These are phyloP conservation scores for Labeo calbasu DNA, from an alignment of 2,797 vertebrate genomes.

Conservation along the genomic window DNA sequence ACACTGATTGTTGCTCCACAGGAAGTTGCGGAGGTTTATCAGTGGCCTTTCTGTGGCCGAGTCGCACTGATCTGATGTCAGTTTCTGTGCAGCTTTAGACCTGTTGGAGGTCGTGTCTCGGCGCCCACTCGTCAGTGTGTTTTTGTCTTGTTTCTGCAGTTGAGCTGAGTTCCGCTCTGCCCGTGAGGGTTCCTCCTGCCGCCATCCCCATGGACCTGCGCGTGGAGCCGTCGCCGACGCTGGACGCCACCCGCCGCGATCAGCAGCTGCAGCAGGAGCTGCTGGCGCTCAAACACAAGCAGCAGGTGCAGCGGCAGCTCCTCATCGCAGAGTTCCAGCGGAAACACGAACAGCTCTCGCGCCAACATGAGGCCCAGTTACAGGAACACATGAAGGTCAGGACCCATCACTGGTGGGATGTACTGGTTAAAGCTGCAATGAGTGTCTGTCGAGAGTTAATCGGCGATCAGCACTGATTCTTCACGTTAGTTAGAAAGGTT, in stretches of 20 bases:
- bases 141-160: conserved; percentile 66
- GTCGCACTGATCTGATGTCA: neutral
- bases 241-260: conserved; percentile 79
- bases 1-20: no score
- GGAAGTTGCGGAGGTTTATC: no score
- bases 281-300: conserved; percentile 93
- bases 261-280: conserved; percentile 98
- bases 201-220: conserved; percentile 95
- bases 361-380: conserved; percentile 95
- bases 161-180: conserved; percentile 84
- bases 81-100: neutral
- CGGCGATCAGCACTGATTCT: neutral
- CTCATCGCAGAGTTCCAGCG: conserved; percentile 97
- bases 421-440: neutral
- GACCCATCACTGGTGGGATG: neutral
- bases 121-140: neutral
- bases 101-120: neutral
- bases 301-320: conserved; percentile 96
- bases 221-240: conserved; percentile 79
- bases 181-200: conserved; percentile 88
- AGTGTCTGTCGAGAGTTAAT: neutral
- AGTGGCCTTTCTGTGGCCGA: neutral
- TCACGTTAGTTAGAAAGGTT: neutral
- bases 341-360: conserved; percentile 95
- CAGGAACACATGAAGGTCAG: conserved; percentile 94